Conservation (phyloP, 2,113 vertebrate species). For the Corythornis vintsioides region DNA sequence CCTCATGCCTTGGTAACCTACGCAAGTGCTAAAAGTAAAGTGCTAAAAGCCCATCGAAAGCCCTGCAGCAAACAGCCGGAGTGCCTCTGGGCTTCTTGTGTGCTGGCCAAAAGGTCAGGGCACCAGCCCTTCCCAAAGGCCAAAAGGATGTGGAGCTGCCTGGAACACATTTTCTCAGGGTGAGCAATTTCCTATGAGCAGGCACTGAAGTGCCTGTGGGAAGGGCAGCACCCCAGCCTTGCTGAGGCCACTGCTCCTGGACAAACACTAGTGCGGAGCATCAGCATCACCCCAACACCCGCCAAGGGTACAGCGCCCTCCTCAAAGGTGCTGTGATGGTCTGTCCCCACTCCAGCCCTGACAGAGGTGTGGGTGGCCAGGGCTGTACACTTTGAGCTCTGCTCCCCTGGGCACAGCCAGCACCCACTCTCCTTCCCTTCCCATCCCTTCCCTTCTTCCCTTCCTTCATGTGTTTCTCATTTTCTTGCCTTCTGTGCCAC, state of each 20-base stretch:
- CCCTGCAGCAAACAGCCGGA: background rate
- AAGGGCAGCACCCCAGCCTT: background rate
- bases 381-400: background rate
- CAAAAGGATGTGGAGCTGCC: constrained; percentile 54
- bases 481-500: constrained; percentile 71
- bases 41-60: background rate
- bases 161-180: constrained; percentile 47
- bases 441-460: constrained; percentile 9
- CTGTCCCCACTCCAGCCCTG: background rate
- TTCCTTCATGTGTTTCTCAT: constrained; percentile 69
- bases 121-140: constrained; percentile 7
- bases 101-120: constrained; percentile 36
- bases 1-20: background rate
- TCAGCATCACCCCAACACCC: background rate
- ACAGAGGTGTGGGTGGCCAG: background rate
- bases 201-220: background rate
- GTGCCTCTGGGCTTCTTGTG: background rate
- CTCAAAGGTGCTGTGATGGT: background rate
- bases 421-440: background rate
- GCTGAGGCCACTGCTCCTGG: background rate
- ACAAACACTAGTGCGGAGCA: background rate
- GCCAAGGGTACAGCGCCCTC: background rate
- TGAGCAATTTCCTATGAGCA: constrained; percentile 66
- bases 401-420: background rate
- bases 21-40: background rate